phyloP scores from a whole-genome alignment of 2,888 invertebrate genomes.

The Lasioglossum zephyrum region DNA sequence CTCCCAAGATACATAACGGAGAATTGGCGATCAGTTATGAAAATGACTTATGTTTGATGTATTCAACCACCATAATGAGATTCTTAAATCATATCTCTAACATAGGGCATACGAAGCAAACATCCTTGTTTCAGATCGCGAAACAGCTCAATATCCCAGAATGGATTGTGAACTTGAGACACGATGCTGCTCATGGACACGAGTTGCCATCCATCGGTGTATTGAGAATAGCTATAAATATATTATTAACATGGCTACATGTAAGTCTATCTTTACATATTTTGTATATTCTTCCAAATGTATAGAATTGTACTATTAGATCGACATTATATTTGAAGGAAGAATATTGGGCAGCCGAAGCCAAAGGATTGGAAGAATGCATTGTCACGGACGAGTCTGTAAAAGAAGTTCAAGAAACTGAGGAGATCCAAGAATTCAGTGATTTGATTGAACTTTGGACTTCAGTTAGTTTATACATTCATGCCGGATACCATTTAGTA shows the following conservation, averaged over 20 bases:
- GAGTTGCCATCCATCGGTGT: conserved; percentile 88
- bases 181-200: conserved; percentile 91
- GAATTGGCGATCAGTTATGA: conserved; percentile 80
- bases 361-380: conserved; percentile 85
- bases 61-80: conserved; percentile 88
- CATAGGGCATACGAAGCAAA: conserved; percentile 85
- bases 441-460: conserved; percentile 81
- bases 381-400: conserved; percentile 74
- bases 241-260: conserved; percentile 89
- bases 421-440: conserved; percentile 68
- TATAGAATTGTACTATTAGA: not conserved
- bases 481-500: conserved; percentile 72
- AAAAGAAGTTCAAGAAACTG: conserved; percentile 74
- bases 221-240: conserved; percentile 87
- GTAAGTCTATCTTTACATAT: conserved; percentile 76
- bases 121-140: conserved; percentile 86
- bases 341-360: conserved; percentile 88
- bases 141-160: conserved; percentile 89
- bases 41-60: conserved; percentile 86
- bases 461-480: conserved; percentile 77
- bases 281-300: not conserved
- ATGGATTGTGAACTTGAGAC: conserved; percentile 92
- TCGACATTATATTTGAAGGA: conserved; percentile 76
- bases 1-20: conserved; percentile 74
- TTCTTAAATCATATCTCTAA: conserved; percentile 88